Evolutionary conservation across 1,140 invertebrate species (phyloP).

Genomic region (Euwallacea fornicatus): DNA sequence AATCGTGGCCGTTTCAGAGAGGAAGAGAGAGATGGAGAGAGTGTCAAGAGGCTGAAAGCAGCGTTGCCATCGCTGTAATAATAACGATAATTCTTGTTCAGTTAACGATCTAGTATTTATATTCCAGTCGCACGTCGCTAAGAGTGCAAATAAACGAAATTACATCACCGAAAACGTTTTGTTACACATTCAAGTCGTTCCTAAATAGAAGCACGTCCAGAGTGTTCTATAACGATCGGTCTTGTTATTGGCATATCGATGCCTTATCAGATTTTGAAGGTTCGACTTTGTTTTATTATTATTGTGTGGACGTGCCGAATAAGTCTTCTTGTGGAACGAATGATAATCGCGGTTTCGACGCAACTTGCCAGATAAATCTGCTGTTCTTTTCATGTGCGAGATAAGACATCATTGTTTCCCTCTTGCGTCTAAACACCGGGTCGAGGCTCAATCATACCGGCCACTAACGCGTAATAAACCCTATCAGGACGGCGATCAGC

Average conservation of each 20-base stretch:
- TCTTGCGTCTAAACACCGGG: no score
- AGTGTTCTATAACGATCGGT: conserved; percentile 21
- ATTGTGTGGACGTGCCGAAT: not conserved
- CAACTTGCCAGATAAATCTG: not conserved
- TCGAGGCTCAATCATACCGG: no score
- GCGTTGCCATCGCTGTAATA: no score
- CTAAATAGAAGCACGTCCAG: conserved; percentile 15
- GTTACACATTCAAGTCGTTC: not conserved
- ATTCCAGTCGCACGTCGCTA: not conserved
- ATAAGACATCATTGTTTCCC: no score
- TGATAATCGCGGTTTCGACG: not conserved
- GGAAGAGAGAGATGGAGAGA: not conserved
- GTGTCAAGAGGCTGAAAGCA: not conserved
- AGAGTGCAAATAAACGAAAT: conserved; percentile 14
- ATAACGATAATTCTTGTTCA: no score
- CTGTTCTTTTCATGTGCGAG: not conserved
- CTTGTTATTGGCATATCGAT: conserved; percentile 14
- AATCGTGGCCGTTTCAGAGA: no score
- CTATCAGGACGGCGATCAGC: conserved; percentile 24
- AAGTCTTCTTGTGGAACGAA: conserved; percentile 2
- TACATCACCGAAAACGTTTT: conserved; percentile 3
- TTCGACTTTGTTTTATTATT: conserved; percentile 1
- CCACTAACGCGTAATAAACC: not conserved
- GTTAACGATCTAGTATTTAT: not conserved
- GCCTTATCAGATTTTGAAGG: conserved; percentile 18